These are phyloP conservation scores for Montipora capitata DNA, from an alignment of 92 coral and sea anemone genomes.

Conservation along the genomic window DNA sequence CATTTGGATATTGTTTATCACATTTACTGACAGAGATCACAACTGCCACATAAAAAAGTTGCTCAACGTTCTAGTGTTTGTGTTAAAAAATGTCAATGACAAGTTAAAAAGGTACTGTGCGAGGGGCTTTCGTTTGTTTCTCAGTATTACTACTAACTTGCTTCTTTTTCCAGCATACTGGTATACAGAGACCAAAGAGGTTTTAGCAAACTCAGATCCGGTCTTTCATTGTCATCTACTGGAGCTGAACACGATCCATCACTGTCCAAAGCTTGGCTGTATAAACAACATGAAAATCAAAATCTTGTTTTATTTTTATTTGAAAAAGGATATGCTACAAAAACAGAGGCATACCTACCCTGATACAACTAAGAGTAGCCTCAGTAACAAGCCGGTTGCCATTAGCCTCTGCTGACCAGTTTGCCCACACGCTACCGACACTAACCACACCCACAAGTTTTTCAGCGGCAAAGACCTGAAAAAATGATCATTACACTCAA, in stretches of 20 bases:
- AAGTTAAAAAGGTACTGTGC: not conserved
- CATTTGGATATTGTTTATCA: too few species aligned
- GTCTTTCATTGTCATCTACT: slow-evolving; percentile 86
- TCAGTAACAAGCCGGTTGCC: slow-evolving; percentile 96
- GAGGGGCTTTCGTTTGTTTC: not conserved
- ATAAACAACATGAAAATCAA: not conserved
- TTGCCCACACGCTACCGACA: slow-evolving; percentile 98
- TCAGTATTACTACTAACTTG: slow-evolving; percentile 47
- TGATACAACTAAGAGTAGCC: slow-evolving; percentile 92
- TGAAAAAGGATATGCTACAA: not conserved
- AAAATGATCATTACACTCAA: not conserved
- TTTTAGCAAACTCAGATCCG: slow-evolving; percentile 91
- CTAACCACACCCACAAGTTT: slow-evolving; percentile 95
- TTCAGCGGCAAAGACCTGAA: slow-evolving; percentile 91
- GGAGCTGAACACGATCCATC: slow-evolving; percentile 79
- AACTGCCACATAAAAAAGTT: too few species aligned
- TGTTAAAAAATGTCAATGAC: too few species aligned
- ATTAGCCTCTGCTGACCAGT: slow-evolving; percentile 99
- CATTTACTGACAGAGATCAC: too few species aligned
- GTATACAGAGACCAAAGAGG: slow-evolving; percentile 99
- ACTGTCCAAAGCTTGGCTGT: slow-evolving; percentile 87
- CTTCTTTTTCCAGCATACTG: slow-evolving; percentile 98
- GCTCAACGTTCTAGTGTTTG: too few species aligned
- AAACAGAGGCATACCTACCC: slow-evolving; percentile 76
- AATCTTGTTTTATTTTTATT: too few species aligned